A percentile compares a stretch with the other conserved stretches of the same genome.
Evolutionary conservation across 2,888 invertebrate species (phyloP).

Genomic region (Sphinx pinastri): DNA sequence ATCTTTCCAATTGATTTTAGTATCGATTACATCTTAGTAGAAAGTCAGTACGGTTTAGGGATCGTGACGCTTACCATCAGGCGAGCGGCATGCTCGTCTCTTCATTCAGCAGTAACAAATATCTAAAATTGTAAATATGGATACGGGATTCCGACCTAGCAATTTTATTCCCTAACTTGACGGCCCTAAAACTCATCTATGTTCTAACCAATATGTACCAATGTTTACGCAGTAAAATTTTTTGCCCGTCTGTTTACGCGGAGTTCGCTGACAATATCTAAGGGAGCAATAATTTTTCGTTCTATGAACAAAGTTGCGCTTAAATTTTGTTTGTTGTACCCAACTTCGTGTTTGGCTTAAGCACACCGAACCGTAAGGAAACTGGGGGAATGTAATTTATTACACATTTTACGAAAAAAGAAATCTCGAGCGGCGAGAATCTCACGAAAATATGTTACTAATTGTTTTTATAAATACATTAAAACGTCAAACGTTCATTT

Average conservation of each 20-base stretch:
- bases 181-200: too few relatives aligned
- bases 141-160: too few relatives aligned
- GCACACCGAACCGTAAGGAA: slow-evolving; percentile 19
- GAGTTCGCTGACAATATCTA: slow-evolving; percentile 26
- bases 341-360: slow-evolving; percentile 25
- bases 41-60: too few relatives aligned
- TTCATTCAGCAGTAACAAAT: too few relatives aligned
- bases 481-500: neutral
- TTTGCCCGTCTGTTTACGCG: slow-evolving; percentile 13
- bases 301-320: slow-evolving; percentile 22
- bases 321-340: slow-evolving; percentile 26
- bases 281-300: slow-evolving; percentile 27
- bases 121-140: too few relatives aligned
- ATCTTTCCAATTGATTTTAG: too few relatives aligned
- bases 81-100: too few relatives aligned
- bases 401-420: slow-evolving; percentile 18
- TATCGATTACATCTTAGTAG: too few relatives aligned
- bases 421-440: neutral
- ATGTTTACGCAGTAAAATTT: neutral
- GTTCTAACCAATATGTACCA: neutral
- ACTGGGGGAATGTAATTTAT: slow-evolving; percentile 9
- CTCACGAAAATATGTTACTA: slow-evolving; percentile 1
- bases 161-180: too few relatives aligned
- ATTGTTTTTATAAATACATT: neutral
- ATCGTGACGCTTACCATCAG: too few relatives aligned